Evolutionary conservation across 2,113 vertebrate genomes (phyloP).

Genomic region (Callipepla californica): DNA sequence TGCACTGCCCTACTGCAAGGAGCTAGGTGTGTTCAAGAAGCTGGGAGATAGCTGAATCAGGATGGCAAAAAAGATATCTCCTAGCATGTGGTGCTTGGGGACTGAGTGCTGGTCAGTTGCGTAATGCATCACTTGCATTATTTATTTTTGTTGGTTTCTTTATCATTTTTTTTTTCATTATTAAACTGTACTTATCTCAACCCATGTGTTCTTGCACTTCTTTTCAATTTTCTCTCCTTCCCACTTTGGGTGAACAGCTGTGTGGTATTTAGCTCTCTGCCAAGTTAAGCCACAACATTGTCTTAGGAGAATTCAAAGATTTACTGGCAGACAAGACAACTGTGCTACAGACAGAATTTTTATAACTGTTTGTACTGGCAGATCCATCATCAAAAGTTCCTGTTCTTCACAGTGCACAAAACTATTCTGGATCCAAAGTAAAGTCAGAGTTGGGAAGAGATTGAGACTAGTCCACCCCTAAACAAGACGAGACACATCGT

Average conservation of each 20-base stretch:
- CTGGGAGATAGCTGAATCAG: neutral
- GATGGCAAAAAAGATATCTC: neutral
- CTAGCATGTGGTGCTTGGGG: neutral
- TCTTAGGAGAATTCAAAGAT: neutral
- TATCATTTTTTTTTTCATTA: neutral
- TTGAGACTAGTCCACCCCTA: neutral
- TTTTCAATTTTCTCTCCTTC: neutral
- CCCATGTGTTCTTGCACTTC: neutral
- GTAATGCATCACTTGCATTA: neutral
- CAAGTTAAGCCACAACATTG: neutral
- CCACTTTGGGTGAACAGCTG: neutral
- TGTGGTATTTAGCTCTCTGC: neutral
- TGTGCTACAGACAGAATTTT: neutral
- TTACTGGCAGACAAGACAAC: neutral
- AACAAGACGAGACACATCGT: neutral
- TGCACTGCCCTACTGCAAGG: neutral
- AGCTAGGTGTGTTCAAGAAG: neutral
- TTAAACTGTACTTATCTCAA: neutral
- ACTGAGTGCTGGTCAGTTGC: neutral
- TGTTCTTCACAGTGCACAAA: neutral
- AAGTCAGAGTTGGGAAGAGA: neutral
- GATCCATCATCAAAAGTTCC: neutral
- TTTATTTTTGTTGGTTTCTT: neutral
- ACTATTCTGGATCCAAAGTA: neutral
- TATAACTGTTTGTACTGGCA: fast-evolving